Evolutionary conservation across 2,797 vertebrate genomes (phyloP).

Genomic region (Scomberomorus guttatus): DNA sequence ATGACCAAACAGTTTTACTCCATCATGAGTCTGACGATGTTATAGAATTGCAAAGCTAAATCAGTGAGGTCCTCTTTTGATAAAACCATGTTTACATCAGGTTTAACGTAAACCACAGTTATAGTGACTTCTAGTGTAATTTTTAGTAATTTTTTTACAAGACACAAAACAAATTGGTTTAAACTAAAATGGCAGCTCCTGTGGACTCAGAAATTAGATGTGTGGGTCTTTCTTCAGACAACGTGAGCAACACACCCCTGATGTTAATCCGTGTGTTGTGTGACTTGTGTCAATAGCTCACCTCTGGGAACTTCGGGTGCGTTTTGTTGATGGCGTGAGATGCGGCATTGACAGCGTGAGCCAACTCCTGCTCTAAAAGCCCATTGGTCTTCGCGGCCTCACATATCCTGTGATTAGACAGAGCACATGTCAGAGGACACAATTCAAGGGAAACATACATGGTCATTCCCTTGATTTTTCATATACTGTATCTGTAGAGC

Average conservation of each 20-base stretch:
- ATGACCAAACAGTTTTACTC: too few relatives aligned
- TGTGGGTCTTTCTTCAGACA: neutral
- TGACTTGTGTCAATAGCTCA: constrained; percentile 59
- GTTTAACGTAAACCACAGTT: neutral
- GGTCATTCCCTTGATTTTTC: neutral
- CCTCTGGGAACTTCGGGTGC: constrained; percentile 96
- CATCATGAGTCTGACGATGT: too few relatives aligned
- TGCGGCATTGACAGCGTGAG: constrained; percentile 97
- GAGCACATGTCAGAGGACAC: neutral
- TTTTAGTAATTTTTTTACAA: neutral
- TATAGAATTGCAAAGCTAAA: too few relatives aligned
- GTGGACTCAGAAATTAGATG: neutral
- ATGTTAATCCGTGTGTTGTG: too few relatives aligned
- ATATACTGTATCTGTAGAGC: neutral
- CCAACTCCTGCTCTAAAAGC: constrained; percentile 96
- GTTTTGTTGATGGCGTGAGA: constrained; percentile 99
- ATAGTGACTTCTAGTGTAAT: neutral
- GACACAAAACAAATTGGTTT: neutral
- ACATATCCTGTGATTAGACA: constrained; percentile 90
- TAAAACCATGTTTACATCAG: neutral
- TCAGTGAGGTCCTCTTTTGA: too few relatives aligned
- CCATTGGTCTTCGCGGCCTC: constrained; percentile 95
- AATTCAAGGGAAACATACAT: neutral
- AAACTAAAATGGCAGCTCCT: neutral
- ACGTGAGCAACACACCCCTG: neutral